These are phyloP conservation scores for Riptortus pedestris DNA, from an alignment of 1,140 invertebrate genomes.

Conservation along the genomic window DNA sequence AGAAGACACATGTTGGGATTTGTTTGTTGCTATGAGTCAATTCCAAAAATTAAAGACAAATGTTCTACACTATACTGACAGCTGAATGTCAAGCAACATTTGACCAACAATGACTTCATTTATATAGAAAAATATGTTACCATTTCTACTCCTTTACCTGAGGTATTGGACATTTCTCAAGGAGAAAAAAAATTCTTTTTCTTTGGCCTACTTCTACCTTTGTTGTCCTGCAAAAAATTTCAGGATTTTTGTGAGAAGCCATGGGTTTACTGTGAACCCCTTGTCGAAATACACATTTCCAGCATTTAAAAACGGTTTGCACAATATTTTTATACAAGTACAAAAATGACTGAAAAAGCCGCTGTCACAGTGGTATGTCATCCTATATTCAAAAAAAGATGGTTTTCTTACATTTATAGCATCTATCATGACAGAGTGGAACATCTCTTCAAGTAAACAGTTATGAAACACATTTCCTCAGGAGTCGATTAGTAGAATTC, in stretches of 20 bases:
- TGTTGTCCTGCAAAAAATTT: not conserved
- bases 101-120: constrained; percentile 2
- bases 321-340: not conserved
- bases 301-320: not conserved
- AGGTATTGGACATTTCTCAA: not conserved
- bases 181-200: not conserved
- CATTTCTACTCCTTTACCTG: not conserved
- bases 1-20: not conserved
- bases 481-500: not conserved
- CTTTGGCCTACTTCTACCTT: not conserved
- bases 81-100: constrained; percentile 5
- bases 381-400: not conserved
- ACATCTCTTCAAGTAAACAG: not conserved
- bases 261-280: not conserved
- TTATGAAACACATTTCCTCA: not conserved
- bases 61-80: not conserved
- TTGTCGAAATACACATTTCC: not conserved
- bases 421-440: not conserved
- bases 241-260: not conserved
- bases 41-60: not conserved
- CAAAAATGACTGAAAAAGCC: not conserved
- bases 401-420: constrained; percentile 2
- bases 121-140: not conserved
- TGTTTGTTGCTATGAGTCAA: not conserved
- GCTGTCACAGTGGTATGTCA: not conserved